phyloP scores from a whole-genome alignment of 1,140 invertebrate genomes.

The Goniozus legneri region DNA sequence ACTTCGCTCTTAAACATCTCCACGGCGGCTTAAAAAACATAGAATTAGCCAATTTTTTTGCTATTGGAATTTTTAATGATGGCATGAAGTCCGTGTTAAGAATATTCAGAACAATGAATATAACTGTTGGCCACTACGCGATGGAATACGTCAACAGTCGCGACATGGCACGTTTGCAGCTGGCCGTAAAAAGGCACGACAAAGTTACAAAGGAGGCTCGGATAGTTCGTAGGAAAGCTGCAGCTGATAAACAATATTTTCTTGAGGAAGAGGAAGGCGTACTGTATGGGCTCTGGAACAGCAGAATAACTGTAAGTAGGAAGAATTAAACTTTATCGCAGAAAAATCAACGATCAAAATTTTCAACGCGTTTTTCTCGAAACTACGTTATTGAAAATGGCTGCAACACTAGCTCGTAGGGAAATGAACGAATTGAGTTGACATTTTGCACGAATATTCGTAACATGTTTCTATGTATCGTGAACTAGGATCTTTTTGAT shows the following conservation, averaged over 20 bases:
- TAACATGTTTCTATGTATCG: background rate
- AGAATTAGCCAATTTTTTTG: background rate
- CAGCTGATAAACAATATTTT: background rate
- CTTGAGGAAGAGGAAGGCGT: background rate
- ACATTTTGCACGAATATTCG: background rate
- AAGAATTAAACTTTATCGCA: conserved; percentile 1
- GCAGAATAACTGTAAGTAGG: conserved; percentile 1
- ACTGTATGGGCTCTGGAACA: background rate
- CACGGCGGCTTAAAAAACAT: background rate
- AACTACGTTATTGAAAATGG: conserved; percentile 6
- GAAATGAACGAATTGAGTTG: conserved; percentile 1
- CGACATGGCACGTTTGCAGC: background rate
- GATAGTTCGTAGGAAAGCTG: background rate
- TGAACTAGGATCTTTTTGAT: conserved; percentile 1
- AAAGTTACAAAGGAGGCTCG: background rate
- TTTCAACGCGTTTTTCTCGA: conserved; percentile 11
- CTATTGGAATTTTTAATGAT: conserved; percentile 1
- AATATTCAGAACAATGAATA: conserved; percentile 1
- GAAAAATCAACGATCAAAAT: conserved; percentile 4
- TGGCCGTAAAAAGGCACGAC: background rate
- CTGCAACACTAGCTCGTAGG: background rate
- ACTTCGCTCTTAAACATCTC: conserved; percentile 7
- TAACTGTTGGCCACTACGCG: background rate
- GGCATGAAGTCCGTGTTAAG: background rate
- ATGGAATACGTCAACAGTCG: background rate